A percentile compares a stretch with the other conserved stretches of the same genome.
Evolutionary conservation across 2,888 invertebrate genomes (phyloP).

Genomic region (Serripes groenlandicus): DNA sequence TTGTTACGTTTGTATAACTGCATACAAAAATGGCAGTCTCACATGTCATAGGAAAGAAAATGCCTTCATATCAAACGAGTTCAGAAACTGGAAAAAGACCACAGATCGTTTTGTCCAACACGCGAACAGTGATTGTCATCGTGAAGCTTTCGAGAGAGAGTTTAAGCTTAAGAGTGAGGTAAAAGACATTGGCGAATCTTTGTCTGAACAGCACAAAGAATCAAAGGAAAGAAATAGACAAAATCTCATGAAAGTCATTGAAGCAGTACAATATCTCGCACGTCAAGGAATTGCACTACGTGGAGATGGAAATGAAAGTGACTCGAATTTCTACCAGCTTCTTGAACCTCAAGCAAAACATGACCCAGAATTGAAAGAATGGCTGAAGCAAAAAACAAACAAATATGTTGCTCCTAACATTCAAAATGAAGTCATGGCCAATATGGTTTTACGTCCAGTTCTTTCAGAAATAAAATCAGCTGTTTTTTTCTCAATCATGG

Average conservation of each 20-base stretch:
- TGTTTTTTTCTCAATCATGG: neutral
- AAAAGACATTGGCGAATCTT: slow-evolving; percentile 32
- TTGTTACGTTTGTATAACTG: neutral
- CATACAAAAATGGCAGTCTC: neutral
- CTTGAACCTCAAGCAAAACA: neutral
- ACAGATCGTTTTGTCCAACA: slow-evolving; percentile 29
- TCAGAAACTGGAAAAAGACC: slow-evolving; percentile 62
- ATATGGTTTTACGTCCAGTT: neutral
- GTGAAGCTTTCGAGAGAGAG: slow-evolving; percentile 38
- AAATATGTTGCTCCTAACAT: neutral
- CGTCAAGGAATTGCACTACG: neutral
- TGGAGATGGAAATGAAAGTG: neutral
- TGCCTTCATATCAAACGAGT: slow-evolving; percentile 51
- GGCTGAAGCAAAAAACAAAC: neutral
- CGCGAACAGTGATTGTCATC: slow-evolving; percentile 44
- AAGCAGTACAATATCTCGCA: neutral
- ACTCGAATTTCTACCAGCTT: neutral
- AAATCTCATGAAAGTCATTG: neutral
- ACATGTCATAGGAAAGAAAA: neutral
- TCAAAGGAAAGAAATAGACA: neutral
- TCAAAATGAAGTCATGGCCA: slow-evolving; percentile 4
- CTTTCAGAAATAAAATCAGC: neutral
- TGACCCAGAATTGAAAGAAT: neutral
- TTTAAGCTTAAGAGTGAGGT: neutral
- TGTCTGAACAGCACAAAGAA: neutral